These are phyloP conservation scores for Torymus auratus DNA, from an alignment of 2,888 invertebrate genomes.

Conservation along the genomic window DNA sequence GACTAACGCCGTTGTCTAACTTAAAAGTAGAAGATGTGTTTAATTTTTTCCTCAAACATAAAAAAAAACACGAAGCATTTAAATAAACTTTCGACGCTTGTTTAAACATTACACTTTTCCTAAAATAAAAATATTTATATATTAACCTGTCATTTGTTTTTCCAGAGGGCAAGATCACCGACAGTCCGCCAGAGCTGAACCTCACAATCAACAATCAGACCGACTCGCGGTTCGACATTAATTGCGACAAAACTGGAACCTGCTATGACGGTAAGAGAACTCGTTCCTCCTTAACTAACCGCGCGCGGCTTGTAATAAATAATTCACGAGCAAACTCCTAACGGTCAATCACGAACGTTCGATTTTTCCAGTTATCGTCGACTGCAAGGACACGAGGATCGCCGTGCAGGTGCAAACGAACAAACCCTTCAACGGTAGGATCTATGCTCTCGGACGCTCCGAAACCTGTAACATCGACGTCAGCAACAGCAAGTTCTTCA, in stretches of 20 bases:
- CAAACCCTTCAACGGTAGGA: slow-evolving; percentile 95
- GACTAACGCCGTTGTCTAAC: no score
- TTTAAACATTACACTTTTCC: background rate
- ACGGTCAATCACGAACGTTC: slow-evolving; percentile 4
- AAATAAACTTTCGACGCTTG: no score
- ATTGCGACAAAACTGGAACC: slow-evolving; percentile 96
- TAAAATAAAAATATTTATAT: background rate
- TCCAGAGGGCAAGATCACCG: slow-evolving; percentile 55
- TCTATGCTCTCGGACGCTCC: slow-evolving; percentile 94
- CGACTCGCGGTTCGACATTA: slow-evolving; percentile 79
- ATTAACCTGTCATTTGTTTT: background rate
- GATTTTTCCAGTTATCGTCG: slow-evolving; percentile 86
- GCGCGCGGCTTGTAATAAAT: background rate
- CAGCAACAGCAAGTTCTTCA: slow-evolving; percentile 93
- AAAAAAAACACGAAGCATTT: no score
- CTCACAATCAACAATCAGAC: slow-evolving; percentile 28
- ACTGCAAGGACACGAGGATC: slow-evolving; percentile 95
- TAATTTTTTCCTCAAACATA: no score
- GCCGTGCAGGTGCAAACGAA: slow-evolving; percentile 95
- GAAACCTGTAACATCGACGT: slow-evolving; percentile 97
- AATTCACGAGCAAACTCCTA: background rate
- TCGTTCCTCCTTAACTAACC: no score
- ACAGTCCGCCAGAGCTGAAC: slow-evolving; percentile 31
- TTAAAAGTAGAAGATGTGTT: no score
- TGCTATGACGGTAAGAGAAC: slow-evolving; percentile 93